Evolutionary conservation across 2,113 vertebrate species (phyloP), one percentile per base, ranked within the genome.

Genomic region (Acrocephalus kingi): DNA sequence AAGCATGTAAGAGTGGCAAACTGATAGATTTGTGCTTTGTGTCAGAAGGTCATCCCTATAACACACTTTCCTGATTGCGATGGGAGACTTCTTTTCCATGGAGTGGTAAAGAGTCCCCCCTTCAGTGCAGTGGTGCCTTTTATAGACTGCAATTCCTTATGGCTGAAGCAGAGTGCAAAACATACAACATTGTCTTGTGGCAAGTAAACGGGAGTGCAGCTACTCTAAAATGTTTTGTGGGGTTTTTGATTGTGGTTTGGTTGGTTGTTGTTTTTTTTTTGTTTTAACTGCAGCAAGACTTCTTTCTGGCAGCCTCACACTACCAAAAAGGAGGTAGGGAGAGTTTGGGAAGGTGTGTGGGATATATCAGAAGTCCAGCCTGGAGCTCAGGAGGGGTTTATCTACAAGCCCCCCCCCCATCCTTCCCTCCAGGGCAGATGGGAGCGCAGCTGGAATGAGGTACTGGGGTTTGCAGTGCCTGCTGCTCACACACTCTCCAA

Each of bases 11-110:
- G 92, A 90, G 75, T 91, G 93, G 68, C 61, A 75, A 95, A 90
- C 90, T 95, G 96, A 94, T 96, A 97, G 94, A 88, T 93, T 61
- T 94, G 96, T 96, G 94, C 93, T 93, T 95, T 94, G 93, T 97
- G 94, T 97, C 96, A 92, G 88, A 95, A 95, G 96, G 93, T 96
- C 96, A 96, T 96, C 83, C 90, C 92, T 90, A 10, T 95, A 90
- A 96, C 77, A 93, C 81, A 79, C 64, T 96, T 97, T 95, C 88
- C 66, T 96, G 96, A 96, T 96, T 97, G 96, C 41, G 62, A 90
- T 94, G 94, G 96, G 94, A 97, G 88, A 94, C 80, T 63, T 63
- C 61, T 95, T 94, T 96, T 92, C 96, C 94, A 87, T 92, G 88
- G 83, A 84, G 94, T 84, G 76, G 93, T 84, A 17, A 31, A 9